Conservation (phyloP, 2,113 vertebrate species). For the Odocoileus hemionus region DNA sequence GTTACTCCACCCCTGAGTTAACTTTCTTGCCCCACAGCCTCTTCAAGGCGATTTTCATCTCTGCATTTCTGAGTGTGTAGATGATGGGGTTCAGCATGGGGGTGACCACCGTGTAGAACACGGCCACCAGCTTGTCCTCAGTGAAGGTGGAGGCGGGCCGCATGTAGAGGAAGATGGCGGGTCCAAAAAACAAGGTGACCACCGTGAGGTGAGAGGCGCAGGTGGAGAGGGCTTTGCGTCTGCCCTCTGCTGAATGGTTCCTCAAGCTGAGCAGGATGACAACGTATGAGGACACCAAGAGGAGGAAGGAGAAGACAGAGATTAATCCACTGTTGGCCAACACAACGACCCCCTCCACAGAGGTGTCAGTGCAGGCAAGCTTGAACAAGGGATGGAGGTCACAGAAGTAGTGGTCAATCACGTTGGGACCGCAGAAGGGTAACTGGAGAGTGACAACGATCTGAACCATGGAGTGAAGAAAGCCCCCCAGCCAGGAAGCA, state of each 20-base stretch:
- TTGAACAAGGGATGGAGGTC: neutral
- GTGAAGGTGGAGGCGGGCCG: neutral
- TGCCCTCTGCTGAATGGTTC: neutral
- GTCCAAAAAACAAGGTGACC: constrained; percentile 58
- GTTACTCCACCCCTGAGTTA: too few relatives aligned
- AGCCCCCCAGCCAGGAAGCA: constrained; percentile 50
- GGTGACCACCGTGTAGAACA: constrained; percentile 34
- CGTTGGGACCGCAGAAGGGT: too few relatives aligned
- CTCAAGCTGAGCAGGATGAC: constrained; percentile 49
- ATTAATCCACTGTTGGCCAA: constrained; percentile 18
- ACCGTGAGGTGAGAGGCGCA: accelerated
- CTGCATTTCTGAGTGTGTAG: constrained; percentile 61
- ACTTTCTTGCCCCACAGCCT: neutral
- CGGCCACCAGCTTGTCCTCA: constrained; percentile 56
- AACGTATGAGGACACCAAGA: neutral
- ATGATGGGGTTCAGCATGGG: constrained; percentile 16
- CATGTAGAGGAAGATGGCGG: constrained; percentile 54
- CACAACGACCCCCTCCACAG: neutral
- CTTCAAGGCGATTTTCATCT: constrained; percentile 56
- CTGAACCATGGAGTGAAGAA: constrained; percentile 33
- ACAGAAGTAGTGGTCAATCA: too few relatives aligned
- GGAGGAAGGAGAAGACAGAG: neutral
- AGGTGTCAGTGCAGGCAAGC: neutral
- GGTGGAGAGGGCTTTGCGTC: neutral
- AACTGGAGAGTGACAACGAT: neutral